Evolutionary conservation across 2,888 invertebrate genomes (phyloP).

Genomic region (Apamea anceps): DNA sequence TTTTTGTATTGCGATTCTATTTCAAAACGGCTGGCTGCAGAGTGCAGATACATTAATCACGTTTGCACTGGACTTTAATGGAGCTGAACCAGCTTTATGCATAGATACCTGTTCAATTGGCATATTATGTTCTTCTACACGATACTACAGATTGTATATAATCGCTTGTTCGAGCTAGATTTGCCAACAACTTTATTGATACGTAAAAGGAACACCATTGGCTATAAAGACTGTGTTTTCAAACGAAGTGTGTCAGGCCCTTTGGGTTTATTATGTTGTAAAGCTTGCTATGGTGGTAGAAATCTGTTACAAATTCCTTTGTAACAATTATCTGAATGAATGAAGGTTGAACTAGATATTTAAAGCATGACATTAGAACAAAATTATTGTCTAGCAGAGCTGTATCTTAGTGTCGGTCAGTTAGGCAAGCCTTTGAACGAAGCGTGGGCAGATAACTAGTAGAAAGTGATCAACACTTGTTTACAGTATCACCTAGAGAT

Average conservation of each 20-base stretch:
- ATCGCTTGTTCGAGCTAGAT: conserved; percentile 23
- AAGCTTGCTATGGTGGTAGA: conserved; percentile 32
- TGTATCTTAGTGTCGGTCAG: conserved; percentile 7
- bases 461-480: conserved; percentile 61
- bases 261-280: conserved; percentile 40
- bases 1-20: conserved; percentile 62
- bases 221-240: conserved; percentile 21
- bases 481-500: background rate
- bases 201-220: conserved; percentile 20
- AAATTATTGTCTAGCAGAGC: background rate
- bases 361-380: conserved; percentile 2
- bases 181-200: conserved; percentile 42
- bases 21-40: conserved; percentile 55
- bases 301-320: conserved; percentile 27
- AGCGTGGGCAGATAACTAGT: conserved; percentile 50
- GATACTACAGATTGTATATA: conserved; percentile 27
- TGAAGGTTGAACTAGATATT: background rate
- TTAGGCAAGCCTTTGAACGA: conserved; percentile 36
- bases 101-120: conserved; percentile 62
- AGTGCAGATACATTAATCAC: conserved; percentile 62
- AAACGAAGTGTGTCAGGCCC: conserved; percentile 29
- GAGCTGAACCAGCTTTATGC: conserved; percentile 58
- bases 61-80: conserved; percentile 60
- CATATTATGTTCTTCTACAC: conserved; percentile 40
- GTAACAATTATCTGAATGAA: conserved; percentile 11